Evolutionary conservation across 1,140 invertebrate species (phyloP).

Genomic region (Triops longicaudatus): DNA sequence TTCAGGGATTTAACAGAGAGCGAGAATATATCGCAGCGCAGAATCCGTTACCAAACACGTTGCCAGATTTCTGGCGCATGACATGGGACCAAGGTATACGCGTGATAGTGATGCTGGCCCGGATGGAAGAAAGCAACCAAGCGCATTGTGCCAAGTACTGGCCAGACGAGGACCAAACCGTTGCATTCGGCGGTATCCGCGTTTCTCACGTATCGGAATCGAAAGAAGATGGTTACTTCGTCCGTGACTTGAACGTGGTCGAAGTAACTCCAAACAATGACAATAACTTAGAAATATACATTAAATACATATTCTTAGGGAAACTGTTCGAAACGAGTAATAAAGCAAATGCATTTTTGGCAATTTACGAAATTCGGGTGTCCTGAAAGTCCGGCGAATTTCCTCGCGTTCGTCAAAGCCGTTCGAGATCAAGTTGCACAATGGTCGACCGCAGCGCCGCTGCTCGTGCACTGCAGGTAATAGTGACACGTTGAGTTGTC

Average conservation of each 20-base stretch:
- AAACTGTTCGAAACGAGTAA: not conserved
- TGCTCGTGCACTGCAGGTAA: constrained; percentile 21
- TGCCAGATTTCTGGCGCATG: constrained; percentile 51
- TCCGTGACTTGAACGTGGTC: not conserved
- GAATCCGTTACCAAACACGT: constrained; percentile 47
- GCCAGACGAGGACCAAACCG: not conserved
- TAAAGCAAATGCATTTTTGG: constrained; percentile 16
- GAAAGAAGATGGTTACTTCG: not conserved
- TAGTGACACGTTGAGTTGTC: too few species aligned
- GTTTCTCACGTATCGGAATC: not conserved
- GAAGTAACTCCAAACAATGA: not conserved
- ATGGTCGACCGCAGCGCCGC: not conserved
- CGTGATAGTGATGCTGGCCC: constrained; percentile 45
- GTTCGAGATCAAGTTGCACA: not conserved
- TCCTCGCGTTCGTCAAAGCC: constrained; percentile 16
- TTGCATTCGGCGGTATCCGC: not conserved
- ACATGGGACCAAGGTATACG: constrained; percentile 45
- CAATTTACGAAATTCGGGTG: not conserved
- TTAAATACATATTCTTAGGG: not conserved
- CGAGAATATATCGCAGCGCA: constrained; percentile 31
- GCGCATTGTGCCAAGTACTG: constrained; percentile 21
- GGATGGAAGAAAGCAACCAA: not conserved
- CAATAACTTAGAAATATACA: not conserved
- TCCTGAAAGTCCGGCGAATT: not conserved
- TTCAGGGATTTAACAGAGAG: not conserved